Base-by-base conservation (phyloP, 2,888 invertebrate species). In the Chrysomela aeneicollis region DNA sequence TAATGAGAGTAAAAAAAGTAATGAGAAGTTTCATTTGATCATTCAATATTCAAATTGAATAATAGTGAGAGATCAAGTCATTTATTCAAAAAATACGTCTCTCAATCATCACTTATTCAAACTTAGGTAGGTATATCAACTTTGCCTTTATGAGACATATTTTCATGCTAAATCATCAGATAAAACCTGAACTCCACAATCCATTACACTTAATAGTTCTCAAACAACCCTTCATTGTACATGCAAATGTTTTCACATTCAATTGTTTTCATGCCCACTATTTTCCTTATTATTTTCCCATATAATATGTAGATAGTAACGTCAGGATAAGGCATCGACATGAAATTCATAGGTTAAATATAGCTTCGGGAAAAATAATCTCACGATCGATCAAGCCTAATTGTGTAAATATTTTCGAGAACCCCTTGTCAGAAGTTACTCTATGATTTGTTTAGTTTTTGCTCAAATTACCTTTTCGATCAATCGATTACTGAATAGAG, bases 221-320 rank as follows among this genome's bases (percentile, higher is more conserved):
- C n/a, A 19, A 42, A 55, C 22, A 55, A n/a, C 55, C 22, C 18
- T 55, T 12, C 42, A 55, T 42, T 55, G 55, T 55, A 9, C 55
- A 55, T 55, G 55, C 55, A 55, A 55, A n/a, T 55, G 55, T 42
- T 55, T 18, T 19, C 42, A 15, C 42, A 42, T 55, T 42, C 55
- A 37, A 55, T 55, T 55, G 17, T 42, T 42, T 42, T 55, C 15
- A 21, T n/a, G n/a, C 15, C 55, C 37, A 22, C 42, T 22, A 55
- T 55, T 55, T 42, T 55, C 9, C n/a, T 21, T 17, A 55, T 42
- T 55, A 42, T 37, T 42, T 42, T 22, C 2, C 42, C 55, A 55
- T 17, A 22, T 9, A 12, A 42, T 22, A 9, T 37, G 21, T 42
- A 42, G 55, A 55, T 55, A 3, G 2, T 15, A 42, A 42, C 42